Evolutionary conservation across 2,888 invertebrate genomes (phyloP), one percentile per base, ranked within the genome.

Genomic region (Ophraella communa): DNA sequence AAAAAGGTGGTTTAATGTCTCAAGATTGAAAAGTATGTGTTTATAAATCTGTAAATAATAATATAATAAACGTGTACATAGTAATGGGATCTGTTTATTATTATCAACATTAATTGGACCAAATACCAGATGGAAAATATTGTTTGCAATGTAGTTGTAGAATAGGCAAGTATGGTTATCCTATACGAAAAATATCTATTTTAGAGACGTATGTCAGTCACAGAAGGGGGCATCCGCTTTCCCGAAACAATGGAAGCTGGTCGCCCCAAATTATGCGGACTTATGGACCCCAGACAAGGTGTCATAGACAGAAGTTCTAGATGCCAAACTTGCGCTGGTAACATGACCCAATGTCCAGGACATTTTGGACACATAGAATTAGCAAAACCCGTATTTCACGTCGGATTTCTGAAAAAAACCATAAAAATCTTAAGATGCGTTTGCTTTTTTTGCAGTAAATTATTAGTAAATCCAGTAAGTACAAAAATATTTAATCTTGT

Each of bases 251-350:
- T 97, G 91, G 98, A 99, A 85, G 97, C 97, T 54, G 98, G 98
- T 20, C 90, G 98, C 49, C 98, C 99, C 0, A 99, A 99, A 81
- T 83, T 98, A 66, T 97, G 98, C 0, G 99, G 99, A 27, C 89
- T 99, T 70, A 99, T 99, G 98, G 99, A 99, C 83, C 99, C 99
- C 0, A 87, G 99, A 60, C 98, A 99, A 84, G 99, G 98, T 75
- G 97, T 97, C 64, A 94, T 98, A 45, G 98, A 99, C 81, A 87
- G 98, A 73, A 91, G 89, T 76, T 94, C 96, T 2, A 87, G 96
- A 65, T 97, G 97, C 78, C 95, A 95, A 81, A 98, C 97, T 0
- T 98, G 97, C 81, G 96, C 97, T 67, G 95, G 98, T 49, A 97
- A 96, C 79, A 95, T 98, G 94, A 94, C 96, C 0, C 98, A 98